Conservation (phyloP, 2,797 vertebrate genomes). For the Tenualosa ilisha region DNA sequence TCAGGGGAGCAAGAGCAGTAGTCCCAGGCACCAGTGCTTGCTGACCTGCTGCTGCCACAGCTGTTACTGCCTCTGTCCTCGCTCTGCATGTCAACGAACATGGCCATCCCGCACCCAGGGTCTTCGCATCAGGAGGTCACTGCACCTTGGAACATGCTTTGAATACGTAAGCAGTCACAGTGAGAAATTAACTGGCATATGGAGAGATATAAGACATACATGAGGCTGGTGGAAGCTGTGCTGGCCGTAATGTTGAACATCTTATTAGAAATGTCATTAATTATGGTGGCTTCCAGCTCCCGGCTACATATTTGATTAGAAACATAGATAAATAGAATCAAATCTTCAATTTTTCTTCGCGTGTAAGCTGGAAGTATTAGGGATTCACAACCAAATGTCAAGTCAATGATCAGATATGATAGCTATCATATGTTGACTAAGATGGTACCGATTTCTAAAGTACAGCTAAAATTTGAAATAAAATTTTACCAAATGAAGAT, state of each 20-base stretch:
- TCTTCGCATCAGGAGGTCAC: background rate
- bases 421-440: background rate
- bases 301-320: background rate
- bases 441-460: background rate
- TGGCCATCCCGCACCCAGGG: background rate
- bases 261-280: background rate
- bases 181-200: background rate
- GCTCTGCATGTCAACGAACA: slow-evolving; percentile 2
- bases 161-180: background rate
- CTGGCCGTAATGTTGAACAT: background rate
- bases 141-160: background rate
- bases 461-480: background rate
- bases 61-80: background rate
- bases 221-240: background rate
- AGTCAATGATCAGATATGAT: slow-evolving; percentile 1
- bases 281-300: background rate
- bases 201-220: background rate
- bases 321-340: background rate
- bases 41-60: background rate
- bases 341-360: background rate
- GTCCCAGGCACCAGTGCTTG: background rate
- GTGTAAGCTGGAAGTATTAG: background rate
- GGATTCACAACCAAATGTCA: background rate
- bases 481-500: no score
- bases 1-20: background rate